Evolutionary conservation across 2,888 invertebrate species (phyloP).

Genomic region (Tetranychus truncatus): DNA sequence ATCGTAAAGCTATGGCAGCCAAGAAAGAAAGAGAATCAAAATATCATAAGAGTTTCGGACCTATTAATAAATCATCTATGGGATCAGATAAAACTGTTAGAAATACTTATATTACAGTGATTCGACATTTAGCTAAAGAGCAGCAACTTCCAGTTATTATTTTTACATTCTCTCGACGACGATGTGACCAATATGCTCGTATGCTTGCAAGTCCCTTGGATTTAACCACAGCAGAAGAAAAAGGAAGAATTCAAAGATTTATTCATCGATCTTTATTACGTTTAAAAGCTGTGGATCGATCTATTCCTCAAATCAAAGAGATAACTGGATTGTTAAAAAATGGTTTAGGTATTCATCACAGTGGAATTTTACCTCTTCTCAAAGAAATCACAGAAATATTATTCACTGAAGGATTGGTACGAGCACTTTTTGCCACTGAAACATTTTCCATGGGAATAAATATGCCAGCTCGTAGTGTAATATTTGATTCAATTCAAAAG

Average conservation of each 20-base stretch:
- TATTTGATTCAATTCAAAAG: constrained; percentile 78
- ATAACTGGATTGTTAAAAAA: constrained; percentile 52
- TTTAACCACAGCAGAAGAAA: constrained; percentile 65
- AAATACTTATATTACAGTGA: constrained; percentile 58
- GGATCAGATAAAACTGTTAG: constrained; percentile 48
- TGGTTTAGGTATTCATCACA: constrained; percentile 93
- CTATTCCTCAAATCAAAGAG: constrained; percentile 55
- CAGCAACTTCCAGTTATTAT: constrained; percentile 45
- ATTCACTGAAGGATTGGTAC: constrained; percentile 79
- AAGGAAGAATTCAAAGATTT: constrained; percentile 61
- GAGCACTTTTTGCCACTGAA: constrained; percentile 86
- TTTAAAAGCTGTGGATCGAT: constrained; percentile 64
- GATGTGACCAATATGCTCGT: constrained; percentile 52
- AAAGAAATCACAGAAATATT: constrained; percentile 97
- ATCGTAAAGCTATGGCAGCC: constrained; percentile 35
- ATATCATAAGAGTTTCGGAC: neutral
- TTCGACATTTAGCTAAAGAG: constrained; percentile 57
- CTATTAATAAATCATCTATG: constrained; percentile 32
- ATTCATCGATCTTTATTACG: constrained; percentile 62
- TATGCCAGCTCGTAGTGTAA: constrained; percentile 95
- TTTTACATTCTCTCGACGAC: constrained; percentile 70
- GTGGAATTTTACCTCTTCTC: constrained; percentile 90
- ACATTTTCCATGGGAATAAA: constrained; percentile 99
- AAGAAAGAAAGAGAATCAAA: constrained; percentile 31
- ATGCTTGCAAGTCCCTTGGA: constrained; percentile 43